Evolutionary conservation across 2,888 invertebrate genomes (phyloP).

Genomic region (Chironomus tentans): DNA sequence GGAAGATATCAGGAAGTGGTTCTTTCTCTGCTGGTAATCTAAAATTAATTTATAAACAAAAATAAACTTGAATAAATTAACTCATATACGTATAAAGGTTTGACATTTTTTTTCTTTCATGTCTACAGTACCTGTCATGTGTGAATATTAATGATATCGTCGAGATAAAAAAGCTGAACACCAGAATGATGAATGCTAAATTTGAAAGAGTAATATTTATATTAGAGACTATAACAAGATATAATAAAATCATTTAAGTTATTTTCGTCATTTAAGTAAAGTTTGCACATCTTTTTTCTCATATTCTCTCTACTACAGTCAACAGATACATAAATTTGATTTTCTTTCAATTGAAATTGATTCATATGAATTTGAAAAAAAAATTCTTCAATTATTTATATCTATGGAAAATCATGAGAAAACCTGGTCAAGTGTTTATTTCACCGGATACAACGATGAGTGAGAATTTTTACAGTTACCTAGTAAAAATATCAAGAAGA

Average conservation of each 20-base stretch:
- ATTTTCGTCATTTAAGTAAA: neutral
- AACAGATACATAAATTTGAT: too few species aligned
- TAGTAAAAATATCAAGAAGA: too few species aligned
- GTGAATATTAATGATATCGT: conserved; percentile 70
- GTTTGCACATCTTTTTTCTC: too few species aligned
- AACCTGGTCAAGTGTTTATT: too few species aligned
- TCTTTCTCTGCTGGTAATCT: conserved; percentile 68
- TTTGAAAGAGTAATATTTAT: conserved; percentile 34
- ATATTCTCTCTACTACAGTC: too few species aligned
- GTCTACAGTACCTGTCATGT: conserved; percentile 55
- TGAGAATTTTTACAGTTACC: too few species aligned
- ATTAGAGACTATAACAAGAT: conserved; percentile 28
- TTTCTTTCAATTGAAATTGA: too few species aligned
- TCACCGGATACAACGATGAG: too few species aligned
- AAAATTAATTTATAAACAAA: conserved; percentile 23
- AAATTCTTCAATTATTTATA: too few species aligned
- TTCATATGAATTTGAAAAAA: too few species aligned
- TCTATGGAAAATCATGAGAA: too few species aligned
- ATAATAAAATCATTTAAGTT: conserved; percentile 38
- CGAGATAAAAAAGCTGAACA: conserved; percentile 54
- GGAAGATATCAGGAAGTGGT: conserved; percentile 74
- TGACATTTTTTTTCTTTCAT: neutral
- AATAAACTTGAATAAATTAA: neutral
- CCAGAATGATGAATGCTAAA: conserved; percentile 51
- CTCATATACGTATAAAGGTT: neutral